Evolutionary conservation across 2,113 vertebrate genomes (phyloP).

Genomic region (Clupea harengus): DNA sequence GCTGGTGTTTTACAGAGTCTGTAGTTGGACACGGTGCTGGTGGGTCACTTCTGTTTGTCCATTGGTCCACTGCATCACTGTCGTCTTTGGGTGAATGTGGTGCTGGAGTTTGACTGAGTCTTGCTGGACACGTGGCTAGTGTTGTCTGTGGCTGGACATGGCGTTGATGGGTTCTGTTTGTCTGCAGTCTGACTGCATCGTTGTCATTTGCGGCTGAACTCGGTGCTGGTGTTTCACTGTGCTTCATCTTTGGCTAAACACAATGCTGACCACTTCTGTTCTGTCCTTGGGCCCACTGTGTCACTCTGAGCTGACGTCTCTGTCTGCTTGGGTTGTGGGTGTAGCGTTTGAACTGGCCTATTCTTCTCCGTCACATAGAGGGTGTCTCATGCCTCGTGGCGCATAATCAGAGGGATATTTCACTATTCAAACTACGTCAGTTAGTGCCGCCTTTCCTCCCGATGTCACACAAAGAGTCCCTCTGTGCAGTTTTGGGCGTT

Average conservation of each 20-base stretch:
- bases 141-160: too few species aligned
- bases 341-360: constrained; percentile 20
- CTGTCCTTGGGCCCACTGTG: neutral
- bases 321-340: neutral
- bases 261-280: neutral
- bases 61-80: too few species aligned
- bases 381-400: constrained; percentile 28
- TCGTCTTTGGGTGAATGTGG: neutral
- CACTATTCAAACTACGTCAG: constrained; percentile 36
- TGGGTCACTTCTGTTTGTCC: neutral
- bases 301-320: neutral
- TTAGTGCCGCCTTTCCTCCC: constrained; percentile 24
- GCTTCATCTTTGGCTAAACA: neutral
- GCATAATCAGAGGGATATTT: constrained; percentile 38
- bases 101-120: neutral
- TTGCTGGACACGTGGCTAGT: neutral
- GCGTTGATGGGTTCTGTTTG: too few species aligned
- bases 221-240: neutral
- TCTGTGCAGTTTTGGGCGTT: constrained; percentile 53
- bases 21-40: neutral
- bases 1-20: too few species aligned
- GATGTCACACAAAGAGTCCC: constrained; percentile 46
- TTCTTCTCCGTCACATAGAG: constrained; percentile 26
- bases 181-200: neutral
- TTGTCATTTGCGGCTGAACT: neutral